Evolutionary conservation across 2,113 vertebrate species (phyloP), one percentile per base, ranked within the genome.

Genomic region (Xiphias gladius): DNA sequence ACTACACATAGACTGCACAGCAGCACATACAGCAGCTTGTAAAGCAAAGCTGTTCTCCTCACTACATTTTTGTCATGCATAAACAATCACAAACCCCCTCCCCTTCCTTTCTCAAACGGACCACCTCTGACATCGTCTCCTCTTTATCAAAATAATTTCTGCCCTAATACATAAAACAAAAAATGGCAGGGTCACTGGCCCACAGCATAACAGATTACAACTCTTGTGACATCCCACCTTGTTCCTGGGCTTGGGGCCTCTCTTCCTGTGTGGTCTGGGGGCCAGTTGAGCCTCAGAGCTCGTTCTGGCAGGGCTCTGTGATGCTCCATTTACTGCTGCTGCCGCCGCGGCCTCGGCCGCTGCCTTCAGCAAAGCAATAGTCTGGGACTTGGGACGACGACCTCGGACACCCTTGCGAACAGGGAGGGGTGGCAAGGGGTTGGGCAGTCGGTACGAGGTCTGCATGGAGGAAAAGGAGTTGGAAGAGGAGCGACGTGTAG

Each of bases 371-470:
- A 96, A 82, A 79, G 95, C 95, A 41, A 96, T 94, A 30, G 95
- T 96, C 92, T 96, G 92, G 75, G 94, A 95, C 83, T 96, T 96
- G 82, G 96, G 91, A 79, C 96, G 91, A 68, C 98, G 97, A 87
- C 93, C 95, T 80, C 96, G 93, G 89, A 96, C 93, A 73, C 96
- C 95, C 90, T 97, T 99, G 91, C 94, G 96, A 73, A 94, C 92
- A 24, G 95, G 96, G 58, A 96, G 94, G 54, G 96, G 93, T 79
- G 96, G 95, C 86, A 94, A 91, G 68, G 96, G 92, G 93, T 95
- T 92, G 35, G 94, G 95, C 89, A 96, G 94, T 92, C 97, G 96
- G 92, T 96, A 96, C 54, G 96, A 95, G 88, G 97, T 96, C 94
- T 97, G 97, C 97, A 97, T 96, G 95, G 96, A 95, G 93, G 89